Percentiles rank a stretch among this genome's conserved stretches.
phyloP scores from a whole-genome alignment of 1,140 invertebrate species.

The Coptotermes formosanus region DNA sequence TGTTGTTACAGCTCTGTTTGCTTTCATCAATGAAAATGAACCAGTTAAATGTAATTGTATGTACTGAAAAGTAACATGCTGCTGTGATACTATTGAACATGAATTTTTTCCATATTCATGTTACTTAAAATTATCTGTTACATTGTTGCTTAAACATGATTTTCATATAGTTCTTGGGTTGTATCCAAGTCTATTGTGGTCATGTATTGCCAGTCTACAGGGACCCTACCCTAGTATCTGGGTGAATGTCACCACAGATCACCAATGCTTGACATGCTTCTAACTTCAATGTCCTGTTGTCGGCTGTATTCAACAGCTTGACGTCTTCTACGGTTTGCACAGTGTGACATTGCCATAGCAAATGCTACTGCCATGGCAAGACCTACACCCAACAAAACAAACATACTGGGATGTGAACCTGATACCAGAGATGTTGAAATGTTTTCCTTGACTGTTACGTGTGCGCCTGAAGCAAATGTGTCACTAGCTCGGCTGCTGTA shows the following conservation, averaged over 20 bases:
- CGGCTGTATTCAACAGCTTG: conserved; percentile 46
- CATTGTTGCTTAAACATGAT: no score
- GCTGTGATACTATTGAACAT: no score
- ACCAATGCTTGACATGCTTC: conserved; percentile 60
- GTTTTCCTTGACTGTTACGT: neutral
- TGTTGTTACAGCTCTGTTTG: no score
- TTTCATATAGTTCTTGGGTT: neutral
- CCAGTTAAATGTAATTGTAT: no score
- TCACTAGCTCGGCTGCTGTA: neutral
- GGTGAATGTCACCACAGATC: conserved; percentile 67
- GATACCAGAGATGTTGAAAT: neutral
- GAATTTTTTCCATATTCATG: no score
- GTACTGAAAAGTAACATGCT: no score
- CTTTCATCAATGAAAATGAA: no score
- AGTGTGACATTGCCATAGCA: conserved; percentile 29
- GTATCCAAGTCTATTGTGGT: neutral
- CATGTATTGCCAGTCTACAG: neutral
- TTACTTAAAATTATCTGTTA: no score
- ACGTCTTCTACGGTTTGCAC: conserved; percentile 38
- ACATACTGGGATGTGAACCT: conserved; percentile 41
- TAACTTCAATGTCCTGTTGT: conserved; percentile 66
- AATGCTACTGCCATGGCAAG: conserved; percentile 6
- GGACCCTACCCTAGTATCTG: neutral
- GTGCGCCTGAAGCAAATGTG: neutral
- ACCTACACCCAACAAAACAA: conserved; percentile 40